phyloP scores from a whole-genome alignment of 2,888 invertebrate species.

The Trachelus tabidus region DNA sequence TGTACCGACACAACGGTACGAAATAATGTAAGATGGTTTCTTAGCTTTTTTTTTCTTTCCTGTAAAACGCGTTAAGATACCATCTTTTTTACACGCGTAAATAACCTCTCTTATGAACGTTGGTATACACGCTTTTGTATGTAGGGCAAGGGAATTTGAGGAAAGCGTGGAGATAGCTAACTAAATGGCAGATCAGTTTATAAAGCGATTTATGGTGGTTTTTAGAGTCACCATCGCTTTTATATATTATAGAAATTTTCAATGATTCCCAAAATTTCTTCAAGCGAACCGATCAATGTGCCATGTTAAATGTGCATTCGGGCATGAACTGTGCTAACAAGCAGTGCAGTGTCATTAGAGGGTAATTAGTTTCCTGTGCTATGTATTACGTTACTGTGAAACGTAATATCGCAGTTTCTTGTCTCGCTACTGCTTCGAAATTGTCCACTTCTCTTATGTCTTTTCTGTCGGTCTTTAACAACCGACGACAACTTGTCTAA shows the following conservation, averaged over 20 bases:
- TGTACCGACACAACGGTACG: slow-evolving; percentile 5
- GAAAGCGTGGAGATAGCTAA: neutral
- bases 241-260: neutral
- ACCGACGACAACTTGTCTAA: neutral
- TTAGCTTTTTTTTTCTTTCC: slow-evolving; percentile 15
- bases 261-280: neutral
- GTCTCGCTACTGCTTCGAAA: neutral
- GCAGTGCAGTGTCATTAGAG: slow-evolving; percentile 6
- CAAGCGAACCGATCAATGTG: neutral
- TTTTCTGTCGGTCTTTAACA: neutral
- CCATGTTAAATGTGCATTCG: neutral
- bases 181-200: neutral
- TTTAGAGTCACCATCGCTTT: neutral
- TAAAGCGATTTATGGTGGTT: neutral
- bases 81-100: slow-evolving; percentile 22
- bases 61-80: slow-evolving; percentile 23
- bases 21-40: slow-evolving; percentile 3
- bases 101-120: neutral
- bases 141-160: neutral
- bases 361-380: slow-evolving; percentile 32
- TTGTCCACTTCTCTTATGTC: neutral
- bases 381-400: slow-evolving; percentile 27
- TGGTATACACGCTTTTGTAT: neutral
- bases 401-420: slow-evolving; percentile 27
- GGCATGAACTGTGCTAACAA: neutral